Evolutionary conservation across 2,888 invertebrate species (phyloP).

Genomic region (Ectemnius cavifrons): DNA sequence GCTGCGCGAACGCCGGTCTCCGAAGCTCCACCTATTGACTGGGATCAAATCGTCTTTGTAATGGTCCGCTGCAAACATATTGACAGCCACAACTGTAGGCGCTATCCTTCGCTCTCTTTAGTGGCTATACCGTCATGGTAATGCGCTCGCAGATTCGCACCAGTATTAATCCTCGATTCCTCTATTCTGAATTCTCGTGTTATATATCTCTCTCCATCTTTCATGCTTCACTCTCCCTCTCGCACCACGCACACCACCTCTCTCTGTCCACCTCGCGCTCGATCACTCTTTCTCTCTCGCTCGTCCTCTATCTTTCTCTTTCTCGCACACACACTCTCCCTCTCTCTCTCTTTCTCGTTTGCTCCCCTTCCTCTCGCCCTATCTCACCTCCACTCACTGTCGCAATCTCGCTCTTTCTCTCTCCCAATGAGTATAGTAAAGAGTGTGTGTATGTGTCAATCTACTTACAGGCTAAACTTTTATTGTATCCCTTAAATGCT

Average conservation of each 20-base stretch:
- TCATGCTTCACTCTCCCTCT: conserved; percentile 15
- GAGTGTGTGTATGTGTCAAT: conserved; percentile 42
- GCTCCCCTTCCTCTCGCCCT: conserved; percentile 7
- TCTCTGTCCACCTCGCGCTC: conserved; percentile 28
- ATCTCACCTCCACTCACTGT: conserved; percentile 12
- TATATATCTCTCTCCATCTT: conserved; percentile 9
- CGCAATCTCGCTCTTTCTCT: neutral
- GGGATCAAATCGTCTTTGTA: conserved; percentile 78
- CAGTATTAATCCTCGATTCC: conserved; percentile 54
- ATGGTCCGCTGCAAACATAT: conserved; percentile 78
- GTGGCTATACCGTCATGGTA: conserved; percentile 62
- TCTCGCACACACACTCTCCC: conserved; percentile 19
- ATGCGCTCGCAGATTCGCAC: conserved; percentile 63
- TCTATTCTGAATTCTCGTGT: conserved; percentile 19
- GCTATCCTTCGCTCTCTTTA: conserved; percentile 69
- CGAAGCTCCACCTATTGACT: conserved; percentile 78
- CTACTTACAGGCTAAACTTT: conserved; percentile 58
- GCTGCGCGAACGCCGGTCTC: conserved; percentile 77
- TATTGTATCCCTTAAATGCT: conserved; percentile 58
- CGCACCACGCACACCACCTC: conserved; percentile 21
- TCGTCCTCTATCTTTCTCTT: too few species aligned
- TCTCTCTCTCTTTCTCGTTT: neutral
- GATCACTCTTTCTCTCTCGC: conserved; percentile 17
- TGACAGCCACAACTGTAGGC: conserved; percentile 77
- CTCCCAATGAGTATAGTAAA: conserved; percentile 14